Percentiles rank a stretch among this genome's conserved stretches.
Evolutionary conservation across 1,140 invertebrate genomes (phyloP).

Genomic region (Medauroidea extradentata): DNA sequence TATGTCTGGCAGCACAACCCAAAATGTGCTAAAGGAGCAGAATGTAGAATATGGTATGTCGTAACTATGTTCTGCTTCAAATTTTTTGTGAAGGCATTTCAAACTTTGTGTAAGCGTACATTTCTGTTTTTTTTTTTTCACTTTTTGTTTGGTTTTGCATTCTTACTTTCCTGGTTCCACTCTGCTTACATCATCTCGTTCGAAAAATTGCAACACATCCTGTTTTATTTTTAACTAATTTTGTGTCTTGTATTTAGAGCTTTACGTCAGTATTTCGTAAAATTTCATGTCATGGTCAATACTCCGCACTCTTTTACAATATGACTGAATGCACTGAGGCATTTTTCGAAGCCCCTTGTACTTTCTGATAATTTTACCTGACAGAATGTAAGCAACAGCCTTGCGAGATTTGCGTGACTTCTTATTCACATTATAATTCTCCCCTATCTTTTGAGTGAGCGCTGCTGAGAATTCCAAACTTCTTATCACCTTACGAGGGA

Average conservation of each 20-base stretch:
- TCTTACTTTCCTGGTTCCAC: constrained; percentile 13
- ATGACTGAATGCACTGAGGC: not conserved
- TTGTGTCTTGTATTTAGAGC: not conserved
- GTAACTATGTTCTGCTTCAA: constrained; percentile 9
- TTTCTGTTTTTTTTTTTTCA: constrained; percentile 16
- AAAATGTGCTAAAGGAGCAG: constrained; percentile 13
- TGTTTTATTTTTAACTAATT: constrained; percentile 13
- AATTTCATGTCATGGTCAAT: no score
- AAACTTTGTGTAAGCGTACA: not conserved
- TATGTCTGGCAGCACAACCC: constrained; percentile 7
- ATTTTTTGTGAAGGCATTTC: constrained; percentile 13
- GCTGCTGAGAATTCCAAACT: no score
- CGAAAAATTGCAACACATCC: constrained; percentile 16
- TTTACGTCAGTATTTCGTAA: no score
- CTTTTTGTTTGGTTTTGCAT: constrained; percentile 8
- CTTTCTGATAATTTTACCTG: constrained; percentile 14
- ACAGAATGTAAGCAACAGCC: constrained; percentile 10
- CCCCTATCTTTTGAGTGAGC: no score
- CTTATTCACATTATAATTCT: not conserved
- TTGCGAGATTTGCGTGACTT: constrained; percentile 13
- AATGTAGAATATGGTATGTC: constrained; percentile 11
- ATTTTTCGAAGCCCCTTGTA: constrained; percentile 4
- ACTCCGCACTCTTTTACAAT: no score
- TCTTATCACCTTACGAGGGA: no score
- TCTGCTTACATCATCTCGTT: constrained; percentile 18